A percentile compares a stretch with the other conserved stretches of the same genome.
Conservation (phyloP, 2,797 vertebrate species). For the Siniperca undulata region DNA sequence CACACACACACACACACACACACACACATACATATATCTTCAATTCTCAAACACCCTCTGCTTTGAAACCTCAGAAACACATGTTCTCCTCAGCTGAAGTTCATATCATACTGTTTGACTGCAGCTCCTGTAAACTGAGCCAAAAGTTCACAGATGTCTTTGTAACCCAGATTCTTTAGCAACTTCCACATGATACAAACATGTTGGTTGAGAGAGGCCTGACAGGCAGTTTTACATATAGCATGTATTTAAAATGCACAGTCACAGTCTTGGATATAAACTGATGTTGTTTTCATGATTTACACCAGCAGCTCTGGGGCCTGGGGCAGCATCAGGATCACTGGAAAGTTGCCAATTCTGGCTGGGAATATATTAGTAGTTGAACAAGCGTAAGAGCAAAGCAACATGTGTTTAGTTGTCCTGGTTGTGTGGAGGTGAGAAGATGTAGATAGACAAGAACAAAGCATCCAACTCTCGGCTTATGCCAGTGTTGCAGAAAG, state of each 20-base stretch:
- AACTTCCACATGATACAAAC: neutral
- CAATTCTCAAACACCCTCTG: neutral
- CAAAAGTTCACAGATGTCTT: conserved; percentile 12
- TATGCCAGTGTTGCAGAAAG: neutral
- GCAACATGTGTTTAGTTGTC: neutral
- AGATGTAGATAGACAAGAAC: neutral
- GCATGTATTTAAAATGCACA: conserved; percentile 3
- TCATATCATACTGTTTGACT: neutral
- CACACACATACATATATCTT: neutral
- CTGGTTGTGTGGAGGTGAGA: neutral
- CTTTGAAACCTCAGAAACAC: neutral
- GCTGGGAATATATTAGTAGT: neutral
- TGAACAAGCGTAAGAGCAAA: neutral
- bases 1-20: neutral
- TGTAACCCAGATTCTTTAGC: neutral
- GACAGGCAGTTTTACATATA: neutral
- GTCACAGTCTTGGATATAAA: neutral
- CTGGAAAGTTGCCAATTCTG: conserved; percentile 17
- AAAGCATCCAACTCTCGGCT: neutral
- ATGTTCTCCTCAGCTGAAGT: no score
- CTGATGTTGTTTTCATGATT: neutral
- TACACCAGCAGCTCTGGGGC: neutral
- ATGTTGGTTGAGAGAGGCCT: neutral
- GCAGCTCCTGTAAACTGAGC: neutral
- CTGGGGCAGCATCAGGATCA: neutral